phyloP scores from a whole-genome alignment of 1,140 invertebrate species.

The Zeugodacus cucurbitae region DNA sequence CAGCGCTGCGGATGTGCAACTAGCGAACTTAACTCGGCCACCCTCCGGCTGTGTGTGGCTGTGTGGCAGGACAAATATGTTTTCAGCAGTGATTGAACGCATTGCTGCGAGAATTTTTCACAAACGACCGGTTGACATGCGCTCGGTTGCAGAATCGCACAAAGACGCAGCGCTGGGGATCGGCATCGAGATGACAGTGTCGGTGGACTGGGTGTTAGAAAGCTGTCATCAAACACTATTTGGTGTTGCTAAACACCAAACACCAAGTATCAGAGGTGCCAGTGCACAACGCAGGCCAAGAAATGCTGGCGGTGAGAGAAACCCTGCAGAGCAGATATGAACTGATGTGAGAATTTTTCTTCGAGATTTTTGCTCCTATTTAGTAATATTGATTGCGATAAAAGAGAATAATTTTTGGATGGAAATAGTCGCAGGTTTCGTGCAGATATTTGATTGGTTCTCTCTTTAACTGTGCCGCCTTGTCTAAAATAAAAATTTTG shows the following conservation, averaged over 20 bases:
- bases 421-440: no score
- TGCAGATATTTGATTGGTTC: no score
- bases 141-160: not conserved
- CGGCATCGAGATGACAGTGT: not conserved
- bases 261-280: not conserved
- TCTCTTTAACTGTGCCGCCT: no score
- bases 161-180: not conserved
- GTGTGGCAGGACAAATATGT: not conserved
- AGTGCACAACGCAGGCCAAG: no score
- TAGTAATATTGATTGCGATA: no score
- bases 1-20: not conserved
- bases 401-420: no score
- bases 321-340: not conserved
- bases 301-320: not conserved
- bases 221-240: constrained; percentile 27
- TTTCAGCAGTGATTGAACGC: constrained; percentile 6
- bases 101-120: constrained; percentile 8
- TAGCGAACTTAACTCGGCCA: not conserved
- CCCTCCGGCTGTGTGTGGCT: not conserved
- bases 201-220: not conserved
- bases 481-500: no score
- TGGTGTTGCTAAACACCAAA: constrained; percentile 12
- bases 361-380: no score
- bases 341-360: not conserved
- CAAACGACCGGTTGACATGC: not conserved